Base-by-base conservation (phyloP, 1,140 invertebrate species). In the Thaumetopoea pityocampa region DNA sequence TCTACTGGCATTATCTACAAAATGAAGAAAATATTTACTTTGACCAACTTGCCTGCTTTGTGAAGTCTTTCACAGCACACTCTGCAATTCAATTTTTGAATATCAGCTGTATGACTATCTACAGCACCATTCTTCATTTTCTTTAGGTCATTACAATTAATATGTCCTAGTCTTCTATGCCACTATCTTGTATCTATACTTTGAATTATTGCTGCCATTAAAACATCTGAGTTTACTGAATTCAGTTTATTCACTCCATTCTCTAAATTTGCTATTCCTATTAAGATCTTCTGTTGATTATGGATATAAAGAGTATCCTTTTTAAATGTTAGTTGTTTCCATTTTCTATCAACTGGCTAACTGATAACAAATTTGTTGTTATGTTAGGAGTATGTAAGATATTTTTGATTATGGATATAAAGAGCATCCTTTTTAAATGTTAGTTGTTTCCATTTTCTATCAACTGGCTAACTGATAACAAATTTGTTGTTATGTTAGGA, bases 81-180 rank as follows among this genome's bases (percentile, higher is more conserved):
- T 33, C 36, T 42, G 43, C 62, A 66, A 11, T 29, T 44, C 1
- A 18, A 23, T 29, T 36, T 46, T 2, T 9, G 15, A 7, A 51
- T 34, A 5, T 37, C 42, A 17, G 17, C 29, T 16, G 41, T 46
- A 5, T 27, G 20, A 26, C 42, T 46, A 1, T 38, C 42, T 11
- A 36, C 45, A 10, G 36, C 36, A 14, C 46, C 44, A 26, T 48
- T 41, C 45, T 41, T 52, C 45, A 57, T 52, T 34, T 34, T 38
- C 3, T 44, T 23, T 12, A 51, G 15, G 17, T 51, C 40, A 8
- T 24, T 37, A 18, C 22, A 35, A 9, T 57, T 53, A 6, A 57
- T 26, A n/a, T 26, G 23, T 11, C 23, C 23, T 4, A 26, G 23
- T 26, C 23, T 8, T 5, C 23, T 26, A 26, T 26, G 23, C 23